These are phyloP conservation scores for Prionace glauca DNA, from an alignment of 2,797 vertebrate genomes.

Conservation along the genomic window DNA sequence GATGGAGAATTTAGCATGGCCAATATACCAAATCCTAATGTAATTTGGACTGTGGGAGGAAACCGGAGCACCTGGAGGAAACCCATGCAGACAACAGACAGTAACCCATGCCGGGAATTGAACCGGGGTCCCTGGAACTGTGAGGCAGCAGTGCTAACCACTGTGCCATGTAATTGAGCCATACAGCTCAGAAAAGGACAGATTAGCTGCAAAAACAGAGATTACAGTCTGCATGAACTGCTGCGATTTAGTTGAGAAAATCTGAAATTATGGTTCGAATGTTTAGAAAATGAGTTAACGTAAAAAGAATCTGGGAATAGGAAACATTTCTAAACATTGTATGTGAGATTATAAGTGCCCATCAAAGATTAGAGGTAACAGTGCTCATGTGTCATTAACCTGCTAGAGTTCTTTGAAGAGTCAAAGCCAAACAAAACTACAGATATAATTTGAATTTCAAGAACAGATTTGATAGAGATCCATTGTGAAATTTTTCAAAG, in stretches of 20 bases:
- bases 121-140: too few species aligned
- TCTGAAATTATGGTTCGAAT: background rate
- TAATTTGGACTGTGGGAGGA: too few species aligned
- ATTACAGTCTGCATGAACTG: background rate
- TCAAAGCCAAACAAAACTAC: background rate
- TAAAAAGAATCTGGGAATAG: background rate
- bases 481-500: background rate
- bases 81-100: too few species aligned
- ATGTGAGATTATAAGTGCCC: background rate
- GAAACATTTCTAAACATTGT: background rate
- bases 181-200: background rate
- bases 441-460: background rate
- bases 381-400: conserved; percentile 2
- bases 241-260: background rate
- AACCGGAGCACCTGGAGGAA: too few species aligned
- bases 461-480: background rate
- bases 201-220: background rate
- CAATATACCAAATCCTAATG: too few species aligned
- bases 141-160: too few species aligned
- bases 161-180: background rate
- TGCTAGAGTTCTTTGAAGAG: background rate
- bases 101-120: too few species aligned
- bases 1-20: too few species aligned
- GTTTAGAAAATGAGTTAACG: background rate
- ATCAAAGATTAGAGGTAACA: background rate